These are phyloP conservation scores for Xylota sylvarum DNA, from an alignment of 2,888 invertebrate species.

Conservation along the genomic window DNA sequence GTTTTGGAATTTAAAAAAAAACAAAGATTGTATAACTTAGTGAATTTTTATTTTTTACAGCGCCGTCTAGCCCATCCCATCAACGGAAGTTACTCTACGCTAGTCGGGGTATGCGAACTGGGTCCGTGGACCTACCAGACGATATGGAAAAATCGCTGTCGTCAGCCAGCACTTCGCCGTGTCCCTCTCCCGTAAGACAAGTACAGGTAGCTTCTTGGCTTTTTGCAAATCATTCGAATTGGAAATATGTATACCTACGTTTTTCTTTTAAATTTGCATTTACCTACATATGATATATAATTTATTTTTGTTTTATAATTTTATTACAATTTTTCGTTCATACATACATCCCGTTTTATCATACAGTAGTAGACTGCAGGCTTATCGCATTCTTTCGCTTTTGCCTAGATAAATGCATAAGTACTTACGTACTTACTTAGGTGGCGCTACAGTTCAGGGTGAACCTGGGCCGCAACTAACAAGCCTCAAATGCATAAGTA, in stretches of 20 bases:
- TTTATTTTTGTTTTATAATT: neutral
- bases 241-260: conserved; percentile 19
- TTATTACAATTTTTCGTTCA: neutral
- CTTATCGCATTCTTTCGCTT: no score
- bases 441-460: no score
- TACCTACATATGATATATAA: neutral
- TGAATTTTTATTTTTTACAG: conserved; percentile 85
- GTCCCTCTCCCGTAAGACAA: conserved; percentile 93
- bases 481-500: no score
- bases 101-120: conserved; percentile 92
- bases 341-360: no score
- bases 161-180: conserved; percentile 96
- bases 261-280: neutral
- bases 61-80: conserved; percentile 96
- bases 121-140: conserved; percentile 96
- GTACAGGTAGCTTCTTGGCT: conserved; percentile 83
- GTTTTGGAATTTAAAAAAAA: neutral
- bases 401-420: no score
- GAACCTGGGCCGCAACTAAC: no score
- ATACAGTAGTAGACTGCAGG: no score
- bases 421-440: no score
- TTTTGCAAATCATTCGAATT: conserved; percentile 50
- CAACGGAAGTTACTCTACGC: conserved; percentile 92
- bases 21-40: neutral
- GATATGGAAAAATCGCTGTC: conserved; percentile 96